These are phyloP conservation scores for Zaprionus gabonicus DNA, from an alignment of 1,140 invertebrate genomes.

Conservation along the genomic window DNA sequence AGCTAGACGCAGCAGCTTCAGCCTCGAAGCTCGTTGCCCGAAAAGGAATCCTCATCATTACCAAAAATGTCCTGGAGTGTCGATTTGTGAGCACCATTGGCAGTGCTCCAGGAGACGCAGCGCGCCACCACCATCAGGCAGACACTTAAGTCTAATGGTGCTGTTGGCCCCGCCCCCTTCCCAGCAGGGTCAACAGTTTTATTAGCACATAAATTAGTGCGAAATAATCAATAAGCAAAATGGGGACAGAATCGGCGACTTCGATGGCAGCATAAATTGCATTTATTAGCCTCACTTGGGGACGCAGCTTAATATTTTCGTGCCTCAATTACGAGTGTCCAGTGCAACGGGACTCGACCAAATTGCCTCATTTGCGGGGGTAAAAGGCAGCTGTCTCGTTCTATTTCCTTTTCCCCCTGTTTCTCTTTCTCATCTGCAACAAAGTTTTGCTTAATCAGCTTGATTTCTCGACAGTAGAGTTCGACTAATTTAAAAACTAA, in stretches of 20 bases:
- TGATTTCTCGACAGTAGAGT: not conserved
- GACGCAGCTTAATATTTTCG: not conserved
- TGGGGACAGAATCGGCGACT: slow-evolving; percentile 59
- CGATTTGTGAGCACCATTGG: slow-evolving; percentile 72
- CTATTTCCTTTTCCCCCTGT: not conserved
- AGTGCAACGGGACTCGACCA: not conserved
- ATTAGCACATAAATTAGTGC: slow-evolving; percentile 78
- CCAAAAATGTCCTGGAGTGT: slow-evolving; percentile 76
- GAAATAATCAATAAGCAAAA: slow-evolving; percentile 81
- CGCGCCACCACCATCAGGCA: slow-evolving; percentile 36
- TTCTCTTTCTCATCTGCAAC: not conserved
- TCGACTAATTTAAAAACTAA: not conserved
- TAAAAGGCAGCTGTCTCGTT: not conserved
- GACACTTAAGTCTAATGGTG: slow-evolving; percentile 77
- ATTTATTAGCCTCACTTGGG: slow-evolving; percentile 69
- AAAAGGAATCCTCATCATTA: slow-evolving; percentile 62
- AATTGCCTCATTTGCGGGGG: not conserved
- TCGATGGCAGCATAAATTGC: slow-evolving; percentile 61
- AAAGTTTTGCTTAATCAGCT: not conserved
- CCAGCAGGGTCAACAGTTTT: slow-evolving; percentile 71
- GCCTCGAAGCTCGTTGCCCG: not conserved
- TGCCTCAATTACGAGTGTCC: not conserved
- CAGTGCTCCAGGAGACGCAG: slow-evolving; percentile 55
- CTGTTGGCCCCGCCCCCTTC: slow-evolving; percentile 53
- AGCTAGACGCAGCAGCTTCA: slow-evolving; percentile 35